Base-by-base conservation (phyloP, 2,113 vertebrate genomes). In the Ploceus nigricollis region DNA sequence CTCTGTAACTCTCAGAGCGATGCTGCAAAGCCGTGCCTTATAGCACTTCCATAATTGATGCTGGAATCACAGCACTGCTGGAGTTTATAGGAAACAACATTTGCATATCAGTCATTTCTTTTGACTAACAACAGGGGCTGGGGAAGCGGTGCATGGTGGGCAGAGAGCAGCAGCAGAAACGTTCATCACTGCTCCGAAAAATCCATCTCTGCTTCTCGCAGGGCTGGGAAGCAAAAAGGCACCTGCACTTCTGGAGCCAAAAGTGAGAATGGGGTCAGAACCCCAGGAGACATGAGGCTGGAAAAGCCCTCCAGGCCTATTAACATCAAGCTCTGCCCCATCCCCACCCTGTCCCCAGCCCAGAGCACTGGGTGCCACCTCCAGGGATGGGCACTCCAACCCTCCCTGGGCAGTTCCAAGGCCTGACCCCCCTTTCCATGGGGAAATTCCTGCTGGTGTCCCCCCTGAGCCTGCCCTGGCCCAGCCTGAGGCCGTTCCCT, bases 241-340 rank as follows among this genome's bases (percentile, higher is more conserved):
- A 47, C 63, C 78, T 24, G 61, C 0, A 2, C 18, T 0, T 7
- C 8, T 8, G 50, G 78, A 33, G 19, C 33, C 35, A 6, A 1
- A 15, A 18, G 10, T 4, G 30, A 17, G 39, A 48, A 11, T 2
- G 21, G 35, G 72, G 57, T 15, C n/a, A 30, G 23, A 35, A 27
- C 7, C 12, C 14, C 40, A 9, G 28, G 8, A 15, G 20, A 28
- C 4, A 1, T 0, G 47, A 35, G 47, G 40, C 0, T 40, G 70
- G 53, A 10, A 54, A 50, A 60, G 1, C 13, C 7, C n/a, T 33
- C 7, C 44, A 19, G 24, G 33, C 6, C 10, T 33, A 13, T 0
- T 0, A 1, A 35, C 15, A 1, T 15, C 33, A 4, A 0, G 0
- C 40, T 40, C 10, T 30, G 54, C 19, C 51, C 8, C 0, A 6